Evolutionary conservation across 2,113 vertebrate species (phyloP), one percentile per base, ranked within the genome.

Genomic region (Conger conger): DNA sequence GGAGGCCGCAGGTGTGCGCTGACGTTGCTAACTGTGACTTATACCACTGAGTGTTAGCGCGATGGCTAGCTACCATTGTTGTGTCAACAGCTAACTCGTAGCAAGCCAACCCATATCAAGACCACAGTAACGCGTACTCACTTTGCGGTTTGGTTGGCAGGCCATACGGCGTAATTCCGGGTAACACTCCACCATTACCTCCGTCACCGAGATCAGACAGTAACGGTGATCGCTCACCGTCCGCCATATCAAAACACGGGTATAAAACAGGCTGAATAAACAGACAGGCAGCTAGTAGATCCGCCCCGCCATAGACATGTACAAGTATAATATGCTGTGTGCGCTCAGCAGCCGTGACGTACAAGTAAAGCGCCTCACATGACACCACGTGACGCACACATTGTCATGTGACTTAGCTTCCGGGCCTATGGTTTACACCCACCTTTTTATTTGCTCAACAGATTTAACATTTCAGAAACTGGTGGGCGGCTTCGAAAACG

Each of bases 151-250:
- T 95, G 91, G 85, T 95, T 63, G 93, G 93, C 16, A 89, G 91
- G 27, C 93, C 89, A 86, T 94, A 94, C 2, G 93, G 90, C 84
- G 90, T 91, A 0, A 92, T 88, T 2, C 92, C 92, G 15, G 94
- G 94, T 57, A 94, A 94, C 89, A 93, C 63, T 17, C 93, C 94
- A 76, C 93, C 90, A 0, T 92, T 88, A 79, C 87, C 92, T 76
- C 93, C 95, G 84, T 95, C 95, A 82, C 95, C 94, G 79, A 95
- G 91, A 78, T 96, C 95, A 16, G 95, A 95, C 33, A 96, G 93
- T 83, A 96, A 87, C 87, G 95, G 95, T 87, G 95, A 96, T 89
- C 95, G 93, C 94, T 96, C 95, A 81, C 95, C 95, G 91, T 96
- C 95, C 92, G 95, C 95, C 95, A 96, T 96, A 90, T 90, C 94